Evolutionary conservation across 2,113 vertebrate species (phyloP).

Genomic region (Cranoglanis bouderius): DNA sequence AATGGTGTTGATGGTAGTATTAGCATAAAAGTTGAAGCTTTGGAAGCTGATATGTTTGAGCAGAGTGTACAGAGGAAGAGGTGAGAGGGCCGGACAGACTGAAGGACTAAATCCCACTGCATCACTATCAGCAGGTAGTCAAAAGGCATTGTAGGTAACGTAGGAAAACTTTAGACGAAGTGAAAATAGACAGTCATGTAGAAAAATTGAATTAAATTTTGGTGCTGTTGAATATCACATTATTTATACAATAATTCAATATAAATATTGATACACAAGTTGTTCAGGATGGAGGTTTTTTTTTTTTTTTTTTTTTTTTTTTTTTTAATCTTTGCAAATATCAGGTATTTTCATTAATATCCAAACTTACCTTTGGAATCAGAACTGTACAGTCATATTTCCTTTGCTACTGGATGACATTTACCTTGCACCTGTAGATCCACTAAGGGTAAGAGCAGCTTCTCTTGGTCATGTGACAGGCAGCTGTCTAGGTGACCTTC

Average conservation of each 20-base stretch:
- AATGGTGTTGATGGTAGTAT: neutral
- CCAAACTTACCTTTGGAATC: neutral
- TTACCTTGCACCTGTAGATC: slow-evolving; percentile 16
- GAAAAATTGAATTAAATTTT: neutral
- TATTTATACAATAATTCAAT: neutral
- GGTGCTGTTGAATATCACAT: neutral
- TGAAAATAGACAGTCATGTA: neutral
- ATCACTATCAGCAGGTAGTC: neutral
- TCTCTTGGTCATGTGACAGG: slow-evolving; percentile 38
- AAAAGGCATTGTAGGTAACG: neutral
- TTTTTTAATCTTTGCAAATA: neutral
- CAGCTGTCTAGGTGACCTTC: slow-evolving; percentile 31
- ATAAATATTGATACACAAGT: neutral
- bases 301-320: too few relatives aligned
- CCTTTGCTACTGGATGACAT: slow-evolving; percentile 16
- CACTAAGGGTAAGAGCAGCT: slow-evolving; percentile 23
- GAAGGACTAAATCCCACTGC: neutral
- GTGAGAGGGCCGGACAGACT: too few relatives aligned
- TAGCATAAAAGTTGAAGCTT: neutral
- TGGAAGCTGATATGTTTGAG: neutral
- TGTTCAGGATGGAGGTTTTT: neutral
- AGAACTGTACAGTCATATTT: neutral
- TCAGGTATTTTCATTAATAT: neutral
- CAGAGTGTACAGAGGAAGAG: neutral
- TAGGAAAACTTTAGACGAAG: neutral